A percentile compares a stretch with the other conserved stretches of the same genome.
These are phyloP conservation scores for Atherinomorus stipes DNA, from an alignment of 2,113 vertebrate species.

Conservation along the genomic window DNA sequence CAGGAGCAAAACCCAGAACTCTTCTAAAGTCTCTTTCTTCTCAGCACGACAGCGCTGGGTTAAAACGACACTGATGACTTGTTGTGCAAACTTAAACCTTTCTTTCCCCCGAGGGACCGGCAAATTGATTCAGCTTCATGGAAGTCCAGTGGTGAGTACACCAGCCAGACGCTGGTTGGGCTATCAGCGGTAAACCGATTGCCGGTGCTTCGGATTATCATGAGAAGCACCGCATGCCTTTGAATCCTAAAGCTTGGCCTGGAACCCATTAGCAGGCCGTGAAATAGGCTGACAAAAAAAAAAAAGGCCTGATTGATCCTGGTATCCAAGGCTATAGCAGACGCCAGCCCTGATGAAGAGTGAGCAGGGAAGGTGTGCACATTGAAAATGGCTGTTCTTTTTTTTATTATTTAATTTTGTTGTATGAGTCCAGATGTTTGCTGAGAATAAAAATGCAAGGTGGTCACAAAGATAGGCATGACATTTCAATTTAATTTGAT, in stretches of 20 bases:
- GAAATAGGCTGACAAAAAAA: conserved; percentile 73
- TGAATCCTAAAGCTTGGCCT: conserved; percentile 69
- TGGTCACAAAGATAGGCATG: background rate
- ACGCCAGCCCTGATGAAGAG: conserved; percentile 55
- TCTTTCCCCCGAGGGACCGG: conserved; percentile 40
- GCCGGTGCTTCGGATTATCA: conserved; percentile 77
- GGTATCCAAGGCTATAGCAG: conserved; percentile 47
- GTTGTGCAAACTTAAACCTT: conserved; percentile 69
- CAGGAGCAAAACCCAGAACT: conserved; percentile 41
- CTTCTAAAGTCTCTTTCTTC: conserved; percentile 57
- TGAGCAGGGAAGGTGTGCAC: conserved; percentile 43
- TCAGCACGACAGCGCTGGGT: conserved; percentile 58
- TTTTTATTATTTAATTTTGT: conserved; percentile 24
- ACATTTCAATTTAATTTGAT: conserved; percentile 14
- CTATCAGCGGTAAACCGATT: conserved; percentile 73
- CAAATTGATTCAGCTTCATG: conserved; percentile 73
- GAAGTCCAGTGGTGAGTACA: conserved; percentile 59
- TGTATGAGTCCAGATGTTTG: conserved; percentile 31
- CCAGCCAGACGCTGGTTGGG: conserved; percentile 44
- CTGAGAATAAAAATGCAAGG: conserved; percentile 21
- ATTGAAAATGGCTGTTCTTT: conserved; percentile 40
- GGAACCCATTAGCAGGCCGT: conserved; percentile 75
- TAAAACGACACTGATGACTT: conserved; percentile 71
- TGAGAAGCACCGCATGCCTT: conserved; percentile 70
- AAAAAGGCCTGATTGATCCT: conserved; percentile 71